phyloP scores from a whole-genome alignment of 2,888 invertebrate species.

The Thecocarcelia acutangulata region DNA sequence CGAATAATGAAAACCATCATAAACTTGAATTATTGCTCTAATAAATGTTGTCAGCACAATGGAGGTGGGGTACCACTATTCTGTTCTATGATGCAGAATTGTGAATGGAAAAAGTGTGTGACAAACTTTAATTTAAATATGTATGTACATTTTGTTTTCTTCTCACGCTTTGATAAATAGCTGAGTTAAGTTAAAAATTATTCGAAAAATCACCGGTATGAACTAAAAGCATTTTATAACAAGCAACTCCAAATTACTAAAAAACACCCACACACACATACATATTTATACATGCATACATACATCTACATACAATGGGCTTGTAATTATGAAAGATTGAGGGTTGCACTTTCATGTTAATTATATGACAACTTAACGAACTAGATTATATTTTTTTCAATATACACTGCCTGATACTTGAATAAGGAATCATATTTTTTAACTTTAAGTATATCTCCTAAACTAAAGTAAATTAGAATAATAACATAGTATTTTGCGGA shows the following conservation, averaged over 20 bases:
- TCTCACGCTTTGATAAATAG: neutral
- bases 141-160: neutral
- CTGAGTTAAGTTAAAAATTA: slow-evolving; percentile 6
- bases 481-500: too few species aligned
- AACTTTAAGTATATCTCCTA: too few species aligned
- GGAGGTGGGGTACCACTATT: neutral
- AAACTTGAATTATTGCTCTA: slow-evolving; percentile 40
- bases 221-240: neutral
- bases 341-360: too few species aligned
- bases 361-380: too few species aligned
- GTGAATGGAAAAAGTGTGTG: neutral
- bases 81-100: neutral
- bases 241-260: neutral
- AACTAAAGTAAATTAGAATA: too few species aligned
- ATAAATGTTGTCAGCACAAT: slow-evolving; percentile 42
- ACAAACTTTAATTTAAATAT: neutral
- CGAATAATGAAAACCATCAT: slow-evolving; percentile 4
- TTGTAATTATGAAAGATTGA: too few species aligned
- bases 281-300: too few species aligned
- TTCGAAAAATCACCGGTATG: neutral
- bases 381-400: too few species aligned
- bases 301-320: too few species aligned
- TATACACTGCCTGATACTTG: too few species aligned
- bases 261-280: too few species aligned
- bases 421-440: too few species aligned